Evolutionary conservation across 2,113 vertebrate species (phyloP).

Genomic region (rat (Rattus norvegicus)): GRCr8 NC_086036.1:27546501-27547000

Average conservation of each 20-base stretch:
- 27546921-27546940: no score
- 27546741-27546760: not conserved
- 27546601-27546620: not conserved
- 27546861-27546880: not conserved
- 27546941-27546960: no score
- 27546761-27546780: not conserved
- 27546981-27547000: no score
- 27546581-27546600: conserved; percentile 28
- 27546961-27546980: no score
- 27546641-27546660: not conserved
- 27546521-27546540: conserved; percentile 42
- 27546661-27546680: not conserved
- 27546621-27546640: not conserved
- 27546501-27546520: conserved; percentile 32
- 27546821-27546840: not conserved
- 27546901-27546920: not conserved
- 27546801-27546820: no score
- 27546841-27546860: not conserved
- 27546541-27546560: not conserved
- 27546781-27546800: no score
- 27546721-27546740: not conserved
- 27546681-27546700: not conserved
- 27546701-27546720: not conserved
- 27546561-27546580: not conserved
- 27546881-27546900: not conserved